Evolutionary conservation across 1,140 invertebrate genomes (phyloP), one percentile per base, ranked within the genome.

Genomic region (Brachionus paranguensis): DNA sequence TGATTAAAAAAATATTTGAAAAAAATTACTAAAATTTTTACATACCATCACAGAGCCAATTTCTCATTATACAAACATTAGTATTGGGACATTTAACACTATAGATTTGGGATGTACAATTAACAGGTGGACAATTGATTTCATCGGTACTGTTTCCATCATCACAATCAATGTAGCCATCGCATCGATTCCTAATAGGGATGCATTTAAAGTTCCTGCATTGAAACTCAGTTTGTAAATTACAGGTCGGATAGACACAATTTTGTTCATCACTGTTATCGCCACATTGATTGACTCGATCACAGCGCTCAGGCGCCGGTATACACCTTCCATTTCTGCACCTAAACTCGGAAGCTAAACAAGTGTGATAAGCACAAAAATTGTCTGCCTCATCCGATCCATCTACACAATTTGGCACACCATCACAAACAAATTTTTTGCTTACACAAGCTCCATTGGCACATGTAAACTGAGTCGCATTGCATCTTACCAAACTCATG

Each of bases 291-390:
- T 95, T 92, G 87, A 98, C 95, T 0, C 85, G 74, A 88, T 98
- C 96, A 88, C 97, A 99, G 3, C 95, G 94, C 95, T 96, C 99
- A 91, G 97, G 94, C 70, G 95, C 90, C 0, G 94, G 95, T 83
- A 99, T 96, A 87, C 97, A 99, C 86, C 96, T 94, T 7, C 95
- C 95, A 88, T 97, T 97, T 11, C 92, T 92, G 87, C 97, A 99
- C 85, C 94, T 93, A 89, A 97, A 98, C 65, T 88, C 85, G 43
- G 85, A 83, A 5, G 85, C 68, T 29, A 85, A 81, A 84, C 88
- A 88, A n/a, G 76, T 74, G 88, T 97, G 96, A 85, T 92, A 88
- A 0, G 94, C 95, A 3, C 94, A 47, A 79, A 29, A 76, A 11
- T 76, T 76, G 7, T 12, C 65, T 4, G 53, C 37, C 74, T 86